Evolutionary conservation across 1,140 invertebrate species (phyloP).

Genomic region (Microplitis mediator): DNA sequence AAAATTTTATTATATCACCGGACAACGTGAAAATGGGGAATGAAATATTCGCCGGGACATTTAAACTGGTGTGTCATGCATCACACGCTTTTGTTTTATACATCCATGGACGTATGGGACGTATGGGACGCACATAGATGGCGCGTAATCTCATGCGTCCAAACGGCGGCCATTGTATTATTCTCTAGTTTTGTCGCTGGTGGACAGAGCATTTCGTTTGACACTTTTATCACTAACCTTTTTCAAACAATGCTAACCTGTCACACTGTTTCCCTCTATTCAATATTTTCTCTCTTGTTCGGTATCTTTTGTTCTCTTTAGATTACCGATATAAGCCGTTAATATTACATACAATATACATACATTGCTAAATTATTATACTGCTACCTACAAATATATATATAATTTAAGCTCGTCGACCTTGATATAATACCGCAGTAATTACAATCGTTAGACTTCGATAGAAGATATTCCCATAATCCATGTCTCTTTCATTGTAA

Average conservation of each 20-base stretch:
- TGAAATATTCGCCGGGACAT: background rate
- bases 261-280: background rate
- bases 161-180: slow-evolving; percentile 15
- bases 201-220: slow-evolving; percentile 23
- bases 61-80: slow-evolving; percentile 5
- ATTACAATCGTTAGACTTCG: background rate
- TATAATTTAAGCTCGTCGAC: background rate
- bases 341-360: background rate
- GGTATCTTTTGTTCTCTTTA: background rate
- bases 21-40: too few relatives aligned
- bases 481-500: background rate
- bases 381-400: background rate
- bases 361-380: background rate
- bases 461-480: slow-evolving; percentile 2
- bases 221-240: slow-evolving; percentile 35
- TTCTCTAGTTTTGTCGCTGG: slow-evolving; percentile 16
- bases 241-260: slow-evolving; percentile 27
- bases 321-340: background rate
- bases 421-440: background rate
- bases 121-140: background rate
- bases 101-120: background rate
- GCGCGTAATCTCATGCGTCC: slow-evolving; percentile 18
- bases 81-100: background rate
- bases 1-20: background rate
- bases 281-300: slow-evolving; percentile 13